These are phyloP conservation scores for Enteromius radiatus DNA, from an alignment of 2,797 vertebrate species.

Conservation along the genomic window DNA sequence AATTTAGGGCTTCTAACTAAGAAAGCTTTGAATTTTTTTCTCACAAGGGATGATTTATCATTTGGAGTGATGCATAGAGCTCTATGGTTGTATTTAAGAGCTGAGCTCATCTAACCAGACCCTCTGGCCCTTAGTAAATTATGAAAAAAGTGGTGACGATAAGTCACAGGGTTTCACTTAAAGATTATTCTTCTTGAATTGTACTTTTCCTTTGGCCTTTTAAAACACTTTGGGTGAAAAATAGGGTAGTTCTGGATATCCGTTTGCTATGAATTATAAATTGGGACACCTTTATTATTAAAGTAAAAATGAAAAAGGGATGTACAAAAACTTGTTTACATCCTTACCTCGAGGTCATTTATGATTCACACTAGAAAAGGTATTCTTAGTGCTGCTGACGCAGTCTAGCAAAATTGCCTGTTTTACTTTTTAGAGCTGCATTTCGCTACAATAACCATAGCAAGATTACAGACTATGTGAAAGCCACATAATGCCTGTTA, in stretches of 20 bases:
- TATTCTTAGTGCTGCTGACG: slow-evolving; percentile 46
- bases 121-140: slow-evolving; percentile 20
- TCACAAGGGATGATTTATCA: neutral
- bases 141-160: neutral
- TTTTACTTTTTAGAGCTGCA: slow-evolving; percentile 46
- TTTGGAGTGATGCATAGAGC: neutral
- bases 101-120: slow-evolving; percentile 8
- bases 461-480: slow-evolving; percentile 39
- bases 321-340: slow-evolving; percentile 19
- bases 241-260: slow-evolving; percentile 32
- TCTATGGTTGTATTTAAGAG: neutral
- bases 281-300: slow-evolving; percentile 30
- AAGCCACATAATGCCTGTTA: slow-evolving; percentile 10
- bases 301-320: slow-evolving; percentile 3
- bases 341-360: slow-evolving; percentile 17
- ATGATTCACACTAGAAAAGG: slow-evolving; percentile 28
- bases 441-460: slow-evolving; percentile 24
- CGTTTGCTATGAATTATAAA: slow-evolving; percentile 6
- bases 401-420: slow-evolving; percentile 54
- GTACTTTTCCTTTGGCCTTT: slow-evolving; percentile 28
- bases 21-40: neutral
- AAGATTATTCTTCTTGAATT: neutral
- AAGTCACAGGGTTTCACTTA: slow-evolving; percentile 18
- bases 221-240: slow-evolving; percentile 28
- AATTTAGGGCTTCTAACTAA: neutral